Percentiles rank a stretch among this genome's conserved stretches.
Conservation (phyloP, 2,888 invertebrate species). For the Spisula subtruncata region DNA sequence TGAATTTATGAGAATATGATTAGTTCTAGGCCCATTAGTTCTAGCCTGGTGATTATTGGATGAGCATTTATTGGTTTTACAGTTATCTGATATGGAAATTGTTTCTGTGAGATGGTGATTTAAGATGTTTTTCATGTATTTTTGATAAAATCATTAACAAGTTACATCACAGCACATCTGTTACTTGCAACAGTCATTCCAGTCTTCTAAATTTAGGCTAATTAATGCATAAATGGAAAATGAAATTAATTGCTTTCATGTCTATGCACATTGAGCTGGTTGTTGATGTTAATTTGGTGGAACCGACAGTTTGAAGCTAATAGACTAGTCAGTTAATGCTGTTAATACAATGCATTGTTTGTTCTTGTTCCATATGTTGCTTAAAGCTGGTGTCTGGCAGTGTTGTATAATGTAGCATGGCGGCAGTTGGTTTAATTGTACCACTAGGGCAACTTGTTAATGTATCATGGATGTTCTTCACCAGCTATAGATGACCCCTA, state of each 20-base stretch:
- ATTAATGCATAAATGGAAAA: constrained; percentile 19
- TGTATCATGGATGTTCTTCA: no score
- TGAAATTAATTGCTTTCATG: constrained; percentile 24
- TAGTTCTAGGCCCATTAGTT: constrained; percentile 20
- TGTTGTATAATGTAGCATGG: neutral
- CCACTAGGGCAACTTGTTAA: no score
- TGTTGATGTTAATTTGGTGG: constrained; percentile 2
- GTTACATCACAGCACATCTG: constrained; percentile 26
- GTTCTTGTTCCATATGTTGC: neutral
- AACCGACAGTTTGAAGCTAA: neutral
- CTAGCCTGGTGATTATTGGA: neutral
- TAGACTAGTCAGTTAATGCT: neutral
- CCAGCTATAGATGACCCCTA: no score
- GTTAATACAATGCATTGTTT: constrained; percentile 5
- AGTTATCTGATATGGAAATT: constrained; percentile 17
- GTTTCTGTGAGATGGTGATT: neutral
- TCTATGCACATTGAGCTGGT: neutral
- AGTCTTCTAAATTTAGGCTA: neutral
- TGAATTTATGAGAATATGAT: constrained; percentile 22
- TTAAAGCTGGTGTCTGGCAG: neutral
- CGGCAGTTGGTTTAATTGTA: no score
- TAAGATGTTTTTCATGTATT: constrained; percentile 7
- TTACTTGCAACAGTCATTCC: neutral
- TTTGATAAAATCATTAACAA: constrained; percentile 5
- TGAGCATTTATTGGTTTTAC: neutral